Evolutionary conservation across 2,113 vertebrate genomes (phyloP).

Genomic region (Xyliphius kryptos): DNA sequence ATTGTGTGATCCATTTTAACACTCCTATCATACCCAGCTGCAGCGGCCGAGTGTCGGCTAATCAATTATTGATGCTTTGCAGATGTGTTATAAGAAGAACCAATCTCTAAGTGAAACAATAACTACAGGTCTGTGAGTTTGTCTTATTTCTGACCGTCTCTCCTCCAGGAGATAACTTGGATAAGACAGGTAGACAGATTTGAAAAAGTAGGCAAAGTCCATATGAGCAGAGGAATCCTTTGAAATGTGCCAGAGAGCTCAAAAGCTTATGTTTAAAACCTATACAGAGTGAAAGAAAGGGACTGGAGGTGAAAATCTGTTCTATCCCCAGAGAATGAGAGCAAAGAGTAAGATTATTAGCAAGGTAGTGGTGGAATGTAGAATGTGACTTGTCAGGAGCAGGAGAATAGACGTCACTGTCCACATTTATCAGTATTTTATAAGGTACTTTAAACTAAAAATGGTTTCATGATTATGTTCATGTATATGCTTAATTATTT

Average conservation of each 20-base stretch:
- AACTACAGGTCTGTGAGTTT: not conserved
- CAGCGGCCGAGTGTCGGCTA: slow-evolving; percentile 5
- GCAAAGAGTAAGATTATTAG: not conserved
- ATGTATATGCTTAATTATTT: too few relatives aligned
- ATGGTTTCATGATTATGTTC: too few relatives aligned
- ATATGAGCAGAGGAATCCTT: slow-evolving; percentile 24
- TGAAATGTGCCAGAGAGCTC: slow-evolving; percentile 15
- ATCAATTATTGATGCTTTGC: slow-evolving; percentile 22
- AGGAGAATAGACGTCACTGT: not conserved
- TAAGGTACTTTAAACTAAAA: too few relatives aligned
- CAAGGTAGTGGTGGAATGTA: not conserved
- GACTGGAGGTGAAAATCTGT: not conserved
- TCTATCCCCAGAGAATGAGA: not conserved
- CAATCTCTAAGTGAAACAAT: slow-evolving; percentile 6
- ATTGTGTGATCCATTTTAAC: not conserved
- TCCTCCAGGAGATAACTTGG: slow-evolving; percentile 1
- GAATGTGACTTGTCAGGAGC: not conserved
- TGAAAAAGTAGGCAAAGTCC: slow-evolving; percentile 16
- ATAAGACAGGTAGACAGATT: slow-evolving; percentile 13
- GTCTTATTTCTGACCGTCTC: slow-evolving; percentile 7
- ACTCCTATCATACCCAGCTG: slow-evolving; percentile 1
- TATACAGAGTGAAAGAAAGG: not conserved
- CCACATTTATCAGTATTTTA: too few relatives aligned
- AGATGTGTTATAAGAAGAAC: slow-evolving; percentile 11
- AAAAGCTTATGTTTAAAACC: slow-evolving; percentile 8